A percentile compares a stretch with the other conserved stretches of the same genome.
These are phyloP conservation scores for Loxodonta africana DNA, from an alignment of 2,113 vertebrate genomes.

Conservation along the genomic window DNA sequence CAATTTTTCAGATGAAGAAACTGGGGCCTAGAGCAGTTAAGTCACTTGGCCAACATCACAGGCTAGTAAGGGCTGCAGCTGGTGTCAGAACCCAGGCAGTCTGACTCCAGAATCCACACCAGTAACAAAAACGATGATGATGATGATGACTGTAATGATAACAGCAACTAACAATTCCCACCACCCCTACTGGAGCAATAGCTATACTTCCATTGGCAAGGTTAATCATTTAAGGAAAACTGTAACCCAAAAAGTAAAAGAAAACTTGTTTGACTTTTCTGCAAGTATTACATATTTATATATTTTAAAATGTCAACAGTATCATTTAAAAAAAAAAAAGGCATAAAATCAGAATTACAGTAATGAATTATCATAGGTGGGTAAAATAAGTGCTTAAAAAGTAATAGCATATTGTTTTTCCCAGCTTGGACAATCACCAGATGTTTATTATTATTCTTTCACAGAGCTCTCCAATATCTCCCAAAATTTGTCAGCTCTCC, in stretches of 20 bases:
- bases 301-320: too few relatives aligned
- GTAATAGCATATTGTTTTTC: conserved; percentile 13
- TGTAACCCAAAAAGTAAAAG: not conserved
- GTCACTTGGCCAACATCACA: not conserved
- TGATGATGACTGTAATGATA: not conserved
- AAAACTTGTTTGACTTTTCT: not conserved
- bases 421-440: not conserved
- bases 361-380: not conserved
- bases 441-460: not conserved
- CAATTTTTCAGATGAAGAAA: conserved; percentile 39
- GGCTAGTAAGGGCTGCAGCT: not conserved
- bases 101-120: not conserved
- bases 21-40: not conserved
- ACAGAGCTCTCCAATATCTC: conserved; percentile 3
- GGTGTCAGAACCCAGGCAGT: not conserved
- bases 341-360: conserved; percentile 5
- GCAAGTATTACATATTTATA: not conserved
- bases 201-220: not conserved
- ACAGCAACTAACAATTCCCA: not conserved
- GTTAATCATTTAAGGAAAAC: not conserved
- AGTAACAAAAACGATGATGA: not conserved
- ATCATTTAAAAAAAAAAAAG: not conserved
- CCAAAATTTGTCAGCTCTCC: not conserved
- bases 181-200: not conserved
- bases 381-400: conserved; percentile 12